Conservation (phyloP, 1,140 invertebrate species). For the Idris sp. region DNA sequence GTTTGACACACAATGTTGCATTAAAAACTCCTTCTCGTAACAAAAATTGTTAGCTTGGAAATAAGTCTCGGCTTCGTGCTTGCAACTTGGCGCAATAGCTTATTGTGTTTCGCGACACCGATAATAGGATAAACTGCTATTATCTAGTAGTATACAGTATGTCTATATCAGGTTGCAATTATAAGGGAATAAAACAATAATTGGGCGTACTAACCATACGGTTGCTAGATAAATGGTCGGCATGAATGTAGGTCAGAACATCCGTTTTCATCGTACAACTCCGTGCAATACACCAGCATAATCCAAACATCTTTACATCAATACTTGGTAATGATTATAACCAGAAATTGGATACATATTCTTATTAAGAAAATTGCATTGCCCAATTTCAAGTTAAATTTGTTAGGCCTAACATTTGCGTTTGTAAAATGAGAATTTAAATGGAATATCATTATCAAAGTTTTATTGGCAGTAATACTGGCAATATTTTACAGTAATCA, state of each 20-base stretch:
- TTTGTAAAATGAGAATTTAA: too few species aligned
- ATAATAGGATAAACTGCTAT: constrained; percentile 45
- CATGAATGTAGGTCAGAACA: constrained; percentile 32
- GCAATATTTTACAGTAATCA: too few species aligned
- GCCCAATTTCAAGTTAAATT: constrained; percentile 1
- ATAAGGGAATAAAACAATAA: constrained; percentile 51
- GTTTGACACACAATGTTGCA: too few species aligned
- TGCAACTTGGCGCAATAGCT: constrained; percentile 29
- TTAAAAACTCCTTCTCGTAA: not conserved
- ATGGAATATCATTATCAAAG: too few species aligned
- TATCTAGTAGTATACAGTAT: constrained; percentile 34
- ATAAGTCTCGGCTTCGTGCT: constrained; percentile 26
- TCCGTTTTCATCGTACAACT: constrained; percentile 27
- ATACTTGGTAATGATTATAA: constrained; percentile 30
- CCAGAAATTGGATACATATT: constrained; percentile 11
- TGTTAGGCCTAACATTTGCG: constrained; percentile 1
- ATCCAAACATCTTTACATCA: constrained; percentile 41
- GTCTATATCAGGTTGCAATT: constrained; percentile 28
- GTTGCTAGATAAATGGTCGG: constrained; percentile 36
- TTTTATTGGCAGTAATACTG: too few species aligned
- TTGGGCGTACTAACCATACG: constrained; percentile 39
- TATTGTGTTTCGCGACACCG: constrained; percentile 24
- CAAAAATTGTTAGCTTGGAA: constrained; percentile 5
- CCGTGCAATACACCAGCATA: constrained; percentile 18
- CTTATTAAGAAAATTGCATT: constrained; percentile 12